A percentile compares a stretch with the other conserved stretches of the same genome.
Evolutionary conservation across 2,888 invertebrate genomes (phyloP).

Genomic region (Chamaedrilus cognettii): DNA sequence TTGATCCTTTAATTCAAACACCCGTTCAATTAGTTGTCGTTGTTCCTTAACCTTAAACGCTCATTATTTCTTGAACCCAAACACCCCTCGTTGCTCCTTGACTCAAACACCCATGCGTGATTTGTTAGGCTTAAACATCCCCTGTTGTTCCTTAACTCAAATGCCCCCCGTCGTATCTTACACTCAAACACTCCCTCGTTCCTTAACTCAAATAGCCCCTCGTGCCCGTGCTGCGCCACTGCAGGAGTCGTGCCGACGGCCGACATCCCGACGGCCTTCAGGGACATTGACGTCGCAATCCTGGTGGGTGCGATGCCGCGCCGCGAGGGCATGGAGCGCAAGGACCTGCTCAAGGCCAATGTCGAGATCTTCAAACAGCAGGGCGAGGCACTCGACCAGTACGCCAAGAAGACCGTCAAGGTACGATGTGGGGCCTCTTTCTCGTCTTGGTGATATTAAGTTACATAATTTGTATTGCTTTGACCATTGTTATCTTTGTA

Average conservation of each 20-base stretch:
- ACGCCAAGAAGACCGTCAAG: conserved; percentile 90
- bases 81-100: no score
- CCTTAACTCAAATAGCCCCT: no score
- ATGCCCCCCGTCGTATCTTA: background rate
- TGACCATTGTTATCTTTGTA: no score
- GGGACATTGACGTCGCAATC: conserved; percentile 93
- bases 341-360: conserved; percentile 95
- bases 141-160: background rate
- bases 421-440: no score
- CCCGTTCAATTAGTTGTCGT: no score
- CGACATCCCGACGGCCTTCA: conserved; percentile 89
- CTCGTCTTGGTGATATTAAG: no score
- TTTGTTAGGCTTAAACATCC: background rate
- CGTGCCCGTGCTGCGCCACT: no score
- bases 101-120: no score
- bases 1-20: no score
- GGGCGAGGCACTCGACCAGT: conserved; percentile 88
- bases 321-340: conserved; percentile 97
- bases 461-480: no score
- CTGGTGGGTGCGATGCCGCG: conserved; percentile 98
- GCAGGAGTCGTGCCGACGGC: conserved; percentile 80
- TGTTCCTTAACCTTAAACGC: no score
- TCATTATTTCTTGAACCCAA: no score
- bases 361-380: conserved; percentile 98
- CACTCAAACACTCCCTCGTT: background rate